These are phyloP conservation scores for Valencia hispanica DNA, from an alignment of 2,797 vertebrate species.

Conservation along the genomic window DNA sequence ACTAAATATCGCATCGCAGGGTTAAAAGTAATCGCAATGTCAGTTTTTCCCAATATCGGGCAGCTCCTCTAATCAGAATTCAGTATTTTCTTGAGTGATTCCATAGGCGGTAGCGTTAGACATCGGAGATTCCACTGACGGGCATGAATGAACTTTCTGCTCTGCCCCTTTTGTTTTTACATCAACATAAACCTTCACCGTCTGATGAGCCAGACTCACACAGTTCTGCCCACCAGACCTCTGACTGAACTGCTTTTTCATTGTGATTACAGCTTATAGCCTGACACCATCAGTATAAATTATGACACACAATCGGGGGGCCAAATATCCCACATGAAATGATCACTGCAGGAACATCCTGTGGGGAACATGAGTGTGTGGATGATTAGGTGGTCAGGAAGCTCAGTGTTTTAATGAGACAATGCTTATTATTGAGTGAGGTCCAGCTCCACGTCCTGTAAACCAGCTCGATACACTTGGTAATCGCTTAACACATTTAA, in stretches of 20 bases:
- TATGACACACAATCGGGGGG: conserved; percentile 32
- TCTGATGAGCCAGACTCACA: conserved; percentile 18
- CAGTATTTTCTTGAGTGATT: not conserved
- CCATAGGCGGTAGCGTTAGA: not conserved
- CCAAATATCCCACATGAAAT: conserved; percentile 5
- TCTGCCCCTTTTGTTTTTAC: not conserved
- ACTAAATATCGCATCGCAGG: too few species aligned
- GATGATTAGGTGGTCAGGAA: not conserved
- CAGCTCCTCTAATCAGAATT: not conserved
- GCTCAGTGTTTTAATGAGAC: not conserved
- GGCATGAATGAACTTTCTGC: not conserved
- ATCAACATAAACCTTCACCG: conserved; percentile 3
- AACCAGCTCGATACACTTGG: conserved; percentile 26
- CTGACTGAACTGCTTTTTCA: conserved; percentile 30
- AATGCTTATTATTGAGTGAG: not conserved
- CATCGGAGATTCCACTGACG: conserved; percentile 47
- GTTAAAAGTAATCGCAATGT: too few species aligned
- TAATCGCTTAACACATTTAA: conserved; percentile 30
- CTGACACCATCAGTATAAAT: conserved; percentile 34
- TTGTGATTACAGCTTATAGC: conserved; percentile 27
- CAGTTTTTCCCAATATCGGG: too few species aligned
- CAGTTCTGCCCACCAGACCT: conserved; percentile 22
- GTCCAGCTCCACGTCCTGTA: conserved; percentile 10
- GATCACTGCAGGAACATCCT: conserved; percentile 1
- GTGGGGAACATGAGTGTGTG: not conserved